Percentiles rank a stretch among this genome's conserved stretches.
Evolutionary conservation across 1,140 invertebrate species (phyloP).

Genomic region (Drosophila mauritiana): DNA sequence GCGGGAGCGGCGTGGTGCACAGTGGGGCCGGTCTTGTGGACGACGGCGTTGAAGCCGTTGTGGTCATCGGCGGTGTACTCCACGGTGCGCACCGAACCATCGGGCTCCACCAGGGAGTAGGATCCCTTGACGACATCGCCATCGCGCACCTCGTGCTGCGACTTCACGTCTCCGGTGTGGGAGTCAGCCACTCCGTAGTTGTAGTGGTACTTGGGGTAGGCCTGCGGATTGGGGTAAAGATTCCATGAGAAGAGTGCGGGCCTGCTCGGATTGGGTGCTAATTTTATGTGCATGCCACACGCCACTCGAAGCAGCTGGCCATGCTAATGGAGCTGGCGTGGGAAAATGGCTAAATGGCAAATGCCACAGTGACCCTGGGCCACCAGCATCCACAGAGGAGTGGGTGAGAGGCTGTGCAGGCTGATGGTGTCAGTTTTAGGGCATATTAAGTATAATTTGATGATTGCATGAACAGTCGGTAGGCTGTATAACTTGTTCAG

Average conservation of each 20-base stretch:
- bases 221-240: conserved; percentile 56
- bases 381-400: conserved; percentile 3
- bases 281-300: conserved; percentile 68
- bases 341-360: conserved; percentile 67
- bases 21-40: conserved; percentile 84
- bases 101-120: conserved; percentile 87
- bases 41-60: conserved; percentile 86
- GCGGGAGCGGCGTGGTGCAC: conserved; percentile 64
- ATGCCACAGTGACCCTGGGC: conserved; percentile 49
- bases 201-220: conserved; percentile 86
- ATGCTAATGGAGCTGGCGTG: conserved; percentile 59
- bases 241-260: conserved; percentile 18
- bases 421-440: not conserved
- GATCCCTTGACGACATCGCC: conserved; percentile 87
- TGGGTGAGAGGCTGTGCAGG: conserved; percentile 6
- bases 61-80: conserved; percentile 90
- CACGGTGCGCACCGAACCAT: conserved; percentile 87
- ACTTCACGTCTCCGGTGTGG: conserved; percentile 88
- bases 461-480: not conserved
- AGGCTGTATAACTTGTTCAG: not conserved
- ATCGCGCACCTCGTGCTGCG: conserved; percentile 87
- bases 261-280: conserved; percentile 33
- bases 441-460: not conserved
- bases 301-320: conserved; percentile 30
- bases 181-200: conserved; percentile 86